A percentile compares a stretch with the other conserved stretches of the same genome.
These are phyloP conservation scores for Melolontha melolontha DNA, from an alignment of 2,888 invertebrate genomes.

Conservation along the genomic window DNA sequence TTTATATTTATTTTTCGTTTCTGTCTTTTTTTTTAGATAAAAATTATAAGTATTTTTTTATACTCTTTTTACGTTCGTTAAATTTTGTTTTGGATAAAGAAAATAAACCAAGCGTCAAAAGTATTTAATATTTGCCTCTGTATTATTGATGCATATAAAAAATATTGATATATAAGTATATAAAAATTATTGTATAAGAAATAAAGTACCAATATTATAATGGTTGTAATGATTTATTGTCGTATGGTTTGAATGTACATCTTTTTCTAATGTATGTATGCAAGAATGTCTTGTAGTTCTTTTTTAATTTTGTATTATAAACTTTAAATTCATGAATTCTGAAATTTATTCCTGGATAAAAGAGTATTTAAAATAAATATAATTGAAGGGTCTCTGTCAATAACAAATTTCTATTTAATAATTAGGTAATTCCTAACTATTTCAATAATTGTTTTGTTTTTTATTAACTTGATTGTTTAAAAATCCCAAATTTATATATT, in stretches of 20 bases:
- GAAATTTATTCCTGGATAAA: too few species aligned
- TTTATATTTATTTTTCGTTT: conserved; percentile 29
- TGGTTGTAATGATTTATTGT: conserved; percentile 19
- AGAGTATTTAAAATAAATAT: too few species aligned
- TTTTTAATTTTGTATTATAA: too few species aligned
- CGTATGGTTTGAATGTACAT: neutral
- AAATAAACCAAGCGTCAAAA: conserved; percentile 13
- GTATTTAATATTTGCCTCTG: conserved; percentile 34
- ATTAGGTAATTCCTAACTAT: too few species aligned
- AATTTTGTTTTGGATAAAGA: conserved; percentile 1
- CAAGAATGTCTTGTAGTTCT: too few species aligned
- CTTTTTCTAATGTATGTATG: too few species aligned
- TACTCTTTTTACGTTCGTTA: conserved; percentile 3
- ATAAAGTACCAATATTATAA: conserved; percentile 42
- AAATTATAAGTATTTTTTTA: conserved; percentile 18
- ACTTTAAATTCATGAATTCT: too few species aligned
- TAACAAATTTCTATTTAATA: too few species aligned
- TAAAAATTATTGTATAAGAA: conserved; percentile 38
- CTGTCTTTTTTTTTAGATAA: conserved; percentile 19
- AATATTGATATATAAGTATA: conserved; percentile 29
- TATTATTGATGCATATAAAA: conserved; percentile 35
- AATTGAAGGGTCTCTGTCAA: too few species aligned
- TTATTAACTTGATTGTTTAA: too few species aligned
- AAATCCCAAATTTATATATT: too few species aligned
- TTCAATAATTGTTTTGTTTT: too few species aligned